Evolutionary conservation across 2,888 invertebrate species (phyloP), one percentile per base, ranked within the genome.

Genomic region (Latrodectus hesperus): DNA sequence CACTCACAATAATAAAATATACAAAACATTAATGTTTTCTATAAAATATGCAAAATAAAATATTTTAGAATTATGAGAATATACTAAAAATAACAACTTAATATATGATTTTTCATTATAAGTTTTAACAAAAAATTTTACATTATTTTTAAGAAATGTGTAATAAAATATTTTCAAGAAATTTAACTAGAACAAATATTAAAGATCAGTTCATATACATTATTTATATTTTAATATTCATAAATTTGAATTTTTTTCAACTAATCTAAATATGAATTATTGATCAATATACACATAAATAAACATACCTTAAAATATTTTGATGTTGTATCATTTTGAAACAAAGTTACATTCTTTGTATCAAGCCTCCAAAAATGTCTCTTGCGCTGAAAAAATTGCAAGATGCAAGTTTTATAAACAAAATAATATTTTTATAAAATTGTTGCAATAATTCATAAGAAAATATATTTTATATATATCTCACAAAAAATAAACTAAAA

Each of bases 281-380:
- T 38, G 38, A 38, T 38, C 38, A 38, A 3, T 38, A 38, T 38
- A 38, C 4, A 0, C 1, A 0, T 5, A 60, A 60, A 60, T 60
- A 10, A 10, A 79, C 22, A 89, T 90, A 93, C 93, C 92, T 97
- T 98, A 93, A 96, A 99, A 93, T 99, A 99, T 92, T 98, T 97
- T 88, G 96, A 95, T 91, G 97, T 96, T 90, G 95, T 96, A 91
- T 99, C 98, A 91, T 96, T 98, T 92, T 97, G 96, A 93, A 97
- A 99, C 91, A 99, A 93, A 12, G 98, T 98, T 90, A 99, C 95
- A 72, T 97, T 95, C 93, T 99, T 98, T 90, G 98, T 96, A 93
- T 99, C 99, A 91, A 99, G 93, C 88, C 98, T 95, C 99, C 99
- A 99, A 93, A 96, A 99, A 93, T 98, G 98, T 76, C 97, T 94